Evolutionary conservation across 2,113 vertebrate species (phyloP).

Genomic region (Aphelocoma coerulescens): DNA sequence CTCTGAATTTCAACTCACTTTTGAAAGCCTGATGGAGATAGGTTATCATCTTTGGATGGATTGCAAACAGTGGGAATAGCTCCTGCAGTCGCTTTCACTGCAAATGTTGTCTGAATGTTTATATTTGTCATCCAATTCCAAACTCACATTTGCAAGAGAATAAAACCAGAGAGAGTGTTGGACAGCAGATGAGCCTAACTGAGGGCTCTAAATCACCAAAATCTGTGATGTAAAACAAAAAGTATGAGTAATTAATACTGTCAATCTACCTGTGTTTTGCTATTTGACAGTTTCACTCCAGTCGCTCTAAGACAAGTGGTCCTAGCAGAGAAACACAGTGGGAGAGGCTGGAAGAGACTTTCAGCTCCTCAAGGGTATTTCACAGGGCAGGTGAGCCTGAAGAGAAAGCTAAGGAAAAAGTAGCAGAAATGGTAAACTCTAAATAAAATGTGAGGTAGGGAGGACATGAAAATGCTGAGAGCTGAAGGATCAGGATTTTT

Average conservation of each 20-base stretch:
- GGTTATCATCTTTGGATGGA: neutral
- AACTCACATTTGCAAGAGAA: neutral
- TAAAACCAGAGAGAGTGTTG: neutral
- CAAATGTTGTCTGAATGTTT: neutral
- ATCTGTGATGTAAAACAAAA: neutral
- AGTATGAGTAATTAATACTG: neutral
- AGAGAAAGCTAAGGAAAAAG: neutral
- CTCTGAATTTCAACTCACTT: neutral
- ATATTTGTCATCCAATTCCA: neutral
- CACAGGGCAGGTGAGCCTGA: neutral
- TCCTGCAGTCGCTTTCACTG: neutral
- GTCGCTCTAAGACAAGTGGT: neutral
- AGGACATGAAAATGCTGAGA: neutral
- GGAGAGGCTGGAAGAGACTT: neutral
- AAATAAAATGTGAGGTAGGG: neutral
- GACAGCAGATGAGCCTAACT: neutral
- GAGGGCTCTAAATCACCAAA: neutral
- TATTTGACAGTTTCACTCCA: neutral
- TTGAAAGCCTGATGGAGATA: neutral
- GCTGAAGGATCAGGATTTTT: neutral
- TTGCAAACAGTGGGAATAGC: neutral
- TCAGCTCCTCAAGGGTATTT: neutral
- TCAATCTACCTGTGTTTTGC: neutral
- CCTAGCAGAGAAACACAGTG: neutral
- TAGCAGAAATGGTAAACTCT: neutral